A percentile compares a stretch with the other conserved stretches of the same genome.
Evolutionary conservation across 1,140 invertebrate genomes (phyloP).

Genomic region (Bradysia coprophila): DNA sequence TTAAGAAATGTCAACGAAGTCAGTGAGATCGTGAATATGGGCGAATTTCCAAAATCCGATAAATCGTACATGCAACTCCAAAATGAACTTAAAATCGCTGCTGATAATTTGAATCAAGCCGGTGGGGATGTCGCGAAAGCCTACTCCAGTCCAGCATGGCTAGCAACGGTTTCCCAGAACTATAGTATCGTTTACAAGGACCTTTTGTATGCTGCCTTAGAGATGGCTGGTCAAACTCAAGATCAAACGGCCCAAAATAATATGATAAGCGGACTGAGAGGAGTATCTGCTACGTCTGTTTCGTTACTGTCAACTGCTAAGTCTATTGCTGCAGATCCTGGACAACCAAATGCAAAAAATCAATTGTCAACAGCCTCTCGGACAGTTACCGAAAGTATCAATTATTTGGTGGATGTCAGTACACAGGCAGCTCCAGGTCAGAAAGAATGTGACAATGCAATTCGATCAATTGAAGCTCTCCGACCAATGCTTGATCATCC

Average conservation of each 20-base stretch:
- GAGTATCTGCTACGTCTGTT: conserved; percentile 71
- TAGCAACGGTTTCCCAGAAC: conserved; percentile 52
- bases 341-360: conserved; percentile 79
- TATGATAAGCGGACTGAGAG: conserved; percentile 73
- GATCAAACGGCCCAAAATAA: conserved; percentile 48
- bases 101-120: conserved; percentile 63
- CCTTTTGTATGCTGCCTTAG: conserved; percentile 54
- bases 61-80: conserved; percentile 71
- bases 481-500: conserved; percentile 69
- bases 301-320: conserved; percentile 77
- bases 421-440: conserved; percentile 65
- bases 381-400: conserved; percentile 83
- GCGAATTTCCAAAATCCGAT: conserved; percentile 48
- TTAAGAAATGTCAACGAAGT: conserved; percentile 64
- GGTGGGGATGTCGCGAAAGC: conserved; percentile 57
- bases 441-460: conserved; percentile 91
- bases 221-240: conserved; percentile 63
- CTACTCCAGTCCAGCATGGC: conserved; percentile 41
- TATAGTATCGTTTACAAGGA: conserved; percentile 66
- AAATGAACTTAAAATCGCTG: conserved; percentile 62
- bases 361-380: conserved; percentile 69
- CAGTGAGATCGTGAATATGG: conserved; percentile 47
- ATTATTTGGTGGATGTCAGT: conserved; percentile 70
- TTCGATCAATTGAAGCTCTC: conserved; percentile 80
- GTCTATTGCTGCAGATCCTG: conserved; percentile 72